Evolutionary conservation across 2,797 vertebrate species (phyloP).

Genomic region (Chloroceryle inda): DNA sequence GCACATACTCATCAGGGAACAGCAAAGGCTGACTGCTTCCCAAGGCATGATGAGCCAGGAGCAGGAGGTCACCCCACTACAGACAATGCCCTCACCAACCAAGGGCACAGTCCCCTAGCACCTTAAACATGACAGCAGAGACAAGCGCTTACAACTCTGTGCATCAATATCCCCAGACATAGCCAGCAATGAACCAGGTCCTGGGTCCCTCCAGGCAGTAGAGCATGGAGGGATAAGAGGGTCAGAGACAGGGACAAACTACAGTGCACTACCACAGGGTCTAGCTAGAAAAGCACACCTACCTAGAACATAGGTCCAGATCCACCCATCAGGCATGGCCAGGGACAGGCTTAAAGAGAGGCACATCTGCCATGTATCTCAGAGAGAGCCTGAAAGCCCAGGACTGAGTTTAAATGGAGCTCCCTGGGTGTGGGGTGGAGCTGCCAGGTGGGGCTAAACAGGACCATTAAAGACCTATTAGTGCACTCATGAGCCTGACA

Average conservation of each 20-base stretch:
- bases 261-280: accelerated
- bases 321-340: too few species aligned
- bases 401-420: background rate
- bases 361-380: accelerated
- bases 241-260: background rate
- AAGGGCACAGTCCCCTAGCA: background rate
- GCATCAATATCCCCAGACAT: background rate
- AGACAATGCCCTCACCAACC: background rate
- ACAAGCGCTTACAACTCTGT: accelerated
- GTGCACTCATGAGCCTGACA: background rate
- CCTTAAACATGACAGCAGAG: background rate
- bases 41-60: background rate
- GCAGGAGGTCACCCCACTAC: background rate
- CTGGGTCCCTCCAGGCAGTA: background rate
- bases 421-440: background rate
- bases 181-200: background rate
- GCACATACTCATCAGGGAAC: background rate
- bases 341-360: too few species aligned
- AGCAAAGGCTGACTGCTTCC: background rate
- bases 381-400: accelerated
- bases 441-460: background rate
- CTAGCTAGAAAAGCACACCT: background rate
- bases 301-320: background rate
- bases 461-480: background rate
- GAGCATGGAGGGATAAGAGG: background rate